Base-by-base conservation (phyloP, 1,140 invertebrate genomes). In the Chionoecetes opilio region DNA sequence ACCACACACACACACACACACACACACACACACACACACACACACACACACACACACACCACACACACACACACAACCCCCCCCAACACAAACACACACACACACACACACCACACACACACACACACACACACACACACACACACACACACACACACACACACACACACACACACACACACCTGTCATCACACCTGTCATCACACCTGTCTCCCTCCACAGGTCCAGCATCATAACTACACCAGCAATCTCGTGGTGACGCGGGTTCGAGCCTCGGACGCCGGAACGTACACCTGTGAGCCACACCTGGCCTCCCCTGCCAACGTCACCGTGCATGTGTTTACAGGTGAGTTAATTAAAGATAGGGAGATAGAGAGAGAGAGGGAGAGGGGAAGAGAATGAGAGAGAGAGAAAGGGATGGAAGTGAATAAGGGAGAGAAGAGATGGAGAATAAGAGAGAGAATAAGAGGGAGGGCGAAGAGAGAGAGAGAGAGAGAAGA, bases 281-380 rank as follows among this genome's bases (percentile, higher is more conserved):
- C 96, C 3, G 96, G 96, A 3, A 95, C 93, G 21, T 96, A 96
- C 87, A 92, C 94, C 11, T 96, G 96, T 38, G 92, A 96, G 37
- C 96, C 96, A 0, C 96, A 96, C 63, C 91, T 96, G 82, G 96
- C 96, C 26, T 93, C 96, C 3, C 96, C 91, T n/a, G 96, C 96
- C 82, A 96, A 94, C 41, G 94, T 96, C 0, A 93, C 95, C n/a
- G 96, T 96, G 26, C 96, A 96, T 38, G 96, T 96, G 2, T 94
- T 96, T 14, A 96, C 94, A 90, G 96, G 96, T 96, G 90, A 89
- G 93, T 95, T 87, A 29, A 63, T 11, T 63, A 32, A 75, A 9
- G 37, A 6, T 35, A 41, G 17, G 35, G n/a, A 29, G 32, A 29
- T 32, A 90, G 34, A 38, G 38, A 26, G 14, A 9, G 3, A 21